Conservation (phyloP, 2,797 vertebrate genomes). For the Arrhamphus sclerolepis region DNA sequence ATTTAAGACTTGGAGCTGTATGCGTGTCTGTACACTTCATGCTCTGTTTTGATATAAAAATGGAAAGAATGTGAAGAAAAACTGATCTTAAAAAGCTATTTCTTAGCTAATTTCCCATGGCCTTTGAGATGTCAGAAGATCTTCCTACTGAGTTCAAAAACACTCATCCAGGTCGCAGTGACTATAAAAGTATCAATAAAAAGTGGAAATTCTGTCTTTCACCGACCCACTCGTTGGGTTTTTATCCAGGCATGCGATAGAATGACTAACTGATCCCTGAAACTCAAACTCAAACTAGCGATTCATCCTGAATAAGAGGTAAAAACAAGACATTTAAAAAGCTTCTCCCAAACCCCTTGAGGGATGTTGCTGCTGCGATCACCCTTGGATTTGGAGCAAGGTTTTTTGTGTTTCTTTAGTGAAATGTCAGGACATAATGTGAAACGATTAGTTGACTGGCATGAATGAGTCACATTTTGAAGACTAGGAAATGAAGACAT, state of each 20-base stretch:
- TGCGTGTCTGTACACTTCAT: too few relatives aligned
- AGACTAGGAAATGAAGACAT: conserved; percentile 52
- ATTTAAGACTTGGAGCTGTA: too few relatives aligned
- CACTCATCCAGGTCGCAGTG: background rate
- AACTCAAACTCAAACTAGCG: background rate
- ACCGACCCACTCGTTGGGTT: background rate
- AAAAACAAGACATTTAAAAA: background rate
- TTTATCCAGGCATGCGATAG: background rate
- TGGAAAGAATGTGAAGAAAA: too few relatives aligned
- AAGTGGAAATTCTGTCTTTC: background rate
- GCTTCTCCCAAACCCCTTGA: background rate
- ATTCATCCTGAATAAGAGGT: background rate
- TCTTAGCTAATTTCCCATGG: too few relatives aligned
- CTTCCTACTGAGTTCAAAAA: too few relatives aligned
- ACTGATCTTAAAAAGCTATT: too few relatives aligned
- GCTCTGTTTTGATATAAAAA: too few relatives aligned
- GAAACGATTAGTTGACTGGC: background rate
- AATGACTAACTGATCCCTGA: background rate
- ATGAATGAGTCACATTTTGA: background rate
- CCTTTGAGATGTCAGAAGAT: too few relatives aligned
- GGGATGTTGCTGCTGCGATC: background rate
- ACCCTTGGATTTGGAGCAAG: conserved; percentile 5
- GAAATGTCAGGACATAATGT: background rate
- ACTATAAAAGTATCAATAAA: background rate
- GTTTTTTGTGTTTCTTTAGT: conserved; percentile 1